Evolutionary conservation across 2,113 vertebrate genomes (phyloP).

Genomic region (Ameiurus melas): DNA sequence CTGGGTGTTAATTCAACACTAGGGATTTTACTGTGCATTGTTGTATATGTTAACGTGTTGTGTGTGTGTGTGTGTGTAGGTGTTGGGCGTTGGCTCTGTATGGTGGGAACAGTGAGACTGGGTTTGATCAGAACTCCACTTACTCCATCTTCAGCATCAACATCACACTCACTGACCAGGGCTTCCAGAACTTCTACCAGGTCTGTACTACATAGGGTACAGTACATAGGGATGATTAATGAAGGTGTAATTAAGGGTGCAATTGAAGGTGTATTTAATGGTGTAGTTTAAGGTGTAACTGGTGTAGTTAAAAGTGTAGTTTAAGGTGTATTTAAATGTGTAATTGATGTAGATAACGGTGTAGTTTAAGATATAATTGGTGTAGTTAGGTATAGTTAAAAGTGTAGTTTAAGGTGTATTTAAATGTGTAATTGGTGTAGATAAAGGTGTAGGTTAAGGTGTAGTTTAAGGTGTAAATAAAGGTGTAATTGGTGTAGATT

Average conservation of each 20-base stretch:
- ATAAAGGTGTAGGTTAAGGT: background rate
- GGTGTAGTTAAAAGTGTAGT: background rate
- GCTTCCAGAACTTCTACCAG: conserved; percentile 92
- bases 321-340: background rate
- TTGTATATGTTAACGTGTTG: background rate
- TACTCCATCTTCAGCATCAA: conserved; percentile 96
- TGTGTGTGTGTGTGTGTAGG: conserved; percentile 61
- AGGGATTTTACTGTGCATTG: too few relatives aligned
- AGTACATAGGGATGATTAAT: background rate
- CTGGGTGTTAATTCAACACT: too few relatives aligned
- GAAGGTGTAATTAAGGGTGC: too few relatives aligned
- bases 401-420: too few relatives aligned
- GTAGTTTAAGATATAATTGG: background rate
- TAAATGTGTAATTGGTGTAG: background rate
- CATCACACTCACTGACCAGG: conserved; percentile 91
- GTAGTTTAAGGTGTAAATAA: background rate
- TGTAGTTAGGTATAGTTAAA: too few relatives aligned
- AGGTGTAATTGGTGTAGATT: background rate
- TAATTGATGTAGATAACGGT: background rate
- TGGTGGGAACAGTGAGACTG: conserved; percentile 94
- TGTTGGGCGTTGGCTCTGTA: conserved; percentile 93
- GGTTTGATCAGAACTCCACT: conserved; percentile 94
- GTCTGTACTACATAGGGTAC: conserved; percentile 61
- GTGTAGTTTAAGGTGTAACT: too few relatives aligned
- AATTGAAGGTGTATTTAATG: too few relatives aligned